Evolutionary conservation across 2,888 invertebrate genomes (phyloP), one percentile per base, ranked within the genome.

Genomic region (Tinea semifulvella): DNA sequence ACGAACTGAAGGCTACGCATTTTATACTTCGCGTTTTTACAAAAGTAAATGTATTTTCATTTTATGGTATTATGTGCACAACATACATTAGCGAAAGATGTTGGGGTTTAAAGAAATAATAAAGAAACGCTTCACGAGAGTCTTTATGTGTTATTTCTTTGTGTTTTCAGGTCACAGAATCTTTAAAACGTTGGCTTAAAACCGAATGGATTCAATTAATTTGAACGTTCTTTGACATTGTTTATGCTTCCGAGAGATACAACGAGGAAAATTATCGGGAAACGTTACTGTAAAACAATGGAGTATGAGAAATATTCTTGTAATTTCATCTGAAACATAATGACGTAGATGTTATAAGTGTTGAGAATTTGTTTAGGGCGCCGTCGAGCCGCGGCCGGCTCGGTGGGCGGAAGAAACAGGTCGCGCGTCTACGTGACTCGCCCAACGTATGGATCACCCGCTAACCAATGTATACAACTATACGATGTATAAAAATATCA

Each of bases 381-480:
- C 36, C 36, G 16, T 10, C 18, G 31, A 31, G 31, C 36, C 36
- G 36, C 36, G 36, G 36, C 36, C 36, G 36, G 16, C 36, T 16
- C 31, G 17, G 2, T 18, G 18, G 18, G 3, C 16, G 17, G 18
- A 17, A 18, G 31, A 31, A 31, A 31, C 31, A 14, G 31, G 31
- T 31, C 31, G 36, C 36, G 18, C 17, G 40, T 13, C 40, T 40
- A 40, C 40, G 40, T 40, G 40, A 40, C 40, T 40, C 22, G 20
- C 11, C 20, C 22, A 22, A 17, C 40, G 40, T 40, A 40, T 22
- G 18, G 36, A 36, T 18, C 16, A 31, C 31, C 18, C 36, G 36
- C 36, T 3, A 10, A 36, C 17, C 18, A 2, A 13, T 14, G 2
- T 36, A 36, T 36, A 35, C 16, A 8, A 14, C 35, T 13, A 36